Percentiles rank a stretch among this genome's conserved stretches.
phyloP scores from a whole-genome alignment of 1,140 invertebrate genomes.

The Drosophila tropicalis region DNA sequence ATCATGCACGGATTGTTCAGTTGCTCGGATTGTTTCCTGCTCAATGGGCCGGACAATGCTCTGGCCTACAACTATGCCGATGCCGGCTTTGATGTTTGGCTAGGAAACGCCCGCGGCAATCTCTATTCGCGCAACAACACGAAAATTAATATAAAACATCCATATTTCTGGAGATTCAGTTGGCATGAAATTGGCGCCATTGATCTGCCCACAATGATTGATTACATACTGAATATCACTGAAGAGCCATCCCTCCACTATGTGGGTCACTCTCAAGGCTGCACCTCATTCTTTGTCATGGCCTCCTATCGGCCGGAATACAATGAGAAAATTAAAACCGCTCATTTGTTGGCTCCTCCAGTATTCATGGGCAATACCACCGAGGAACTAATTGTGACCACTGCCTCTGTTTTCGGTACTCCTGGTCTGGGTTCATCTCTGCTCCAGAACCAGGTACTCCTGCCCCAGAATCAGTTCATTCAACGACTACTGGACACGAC shows the following conservation, averaged over 20 bases:
- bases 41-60: constrained; percentile 87
- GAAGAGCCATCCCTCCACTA: constrained; percentile 85
- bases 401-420: constrained; percentile 38
- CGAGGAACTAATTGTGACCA: constrained; percentile 82
- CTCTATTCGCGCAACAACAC: constrained; percentile 86
- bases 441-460: constrained; percentile 63
- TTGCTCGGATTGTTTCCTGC: constrained; percentile 90
- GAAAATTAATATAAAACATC: constrained; percentile 84
- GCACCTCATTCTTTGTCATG: constrained; percentile 85
- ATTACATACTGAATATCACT: constrained; percentile 87
- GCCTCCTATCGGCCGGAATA: constrained; percentile 85
- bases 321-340: constrained; percentile 84
- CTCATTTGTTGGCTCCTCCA: constrained; percentile 86
- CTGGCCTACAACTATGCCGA: constrained; percentile 86
- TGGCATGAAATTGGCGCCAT: constrained; percentile 88
- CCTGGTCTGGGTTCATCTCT: constrained; percentile 48
- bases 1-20: constrained; percentile 92
- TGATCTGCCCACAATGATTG: constrained; percentile 88
- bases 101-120: constrained; percentile 87
- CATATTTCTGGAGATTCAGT: constrained; percentile 86
- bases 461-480: constrained; percentile 63
- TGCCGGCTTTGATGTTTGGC: constrained; percentile 89
- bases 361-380: constrained; percentile 84
- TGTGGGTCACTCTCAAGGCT: constrained; percentile 87
- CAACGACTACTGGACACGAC: constrained; percentile 57